phyloP scores from a whole-genome alignment of 2,113 vertebrate species.

The Oreochromis tanganicae region DNA sequence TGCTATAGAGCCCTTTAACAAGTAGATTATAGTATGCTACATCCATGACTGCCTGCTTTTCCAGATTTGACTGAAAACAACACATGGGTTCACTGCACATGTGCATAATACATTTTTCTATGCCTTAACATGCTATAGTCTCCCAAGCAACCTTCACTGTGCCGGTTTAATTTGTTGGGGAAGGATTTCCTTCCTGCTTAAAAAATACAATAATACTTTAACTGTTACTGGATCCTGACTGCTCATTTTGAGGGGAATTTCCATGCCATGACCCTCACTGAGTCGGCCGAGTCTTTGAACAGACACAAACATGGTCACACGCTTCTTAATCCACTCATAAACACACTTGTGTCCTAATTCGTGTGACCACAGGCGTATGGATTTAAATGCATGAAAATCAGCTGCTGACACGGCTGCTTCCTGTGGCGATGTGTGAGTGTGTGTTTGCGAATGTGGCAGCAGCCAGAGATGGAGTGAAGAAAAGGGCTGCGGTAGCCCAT shows the following conservation, averaged over 20 bases:
- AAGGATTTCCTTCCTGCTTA: background rate
- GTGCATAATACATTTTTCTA: slow-evolving; percentile 17
- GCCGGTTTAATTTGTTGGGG: background rate
- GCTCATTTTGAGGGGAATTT: slow-evolving; percentile 10
- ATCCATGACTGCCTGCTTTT: slow-evolving; percentile 28
- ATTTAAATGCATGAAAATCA: slow-evolving; percentile 48
- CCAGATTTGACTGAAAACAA: slow-evolving; percentile 13
- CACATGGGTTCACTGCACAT: background rate
- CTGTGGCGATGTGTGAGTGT: background rate
- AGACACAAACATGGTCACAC: background rate
- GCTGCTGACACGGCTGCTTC: slow-evolving; percentile 36
- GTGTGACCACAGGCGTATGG: background rate
- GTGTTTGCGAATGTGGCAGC: background rate
- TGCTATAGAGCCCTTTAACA: slow-evolving; percentile 44
- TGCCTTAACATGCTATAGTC: background rate
- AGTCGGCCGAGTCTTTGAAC: background rate
- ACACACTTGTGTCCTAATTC: background rate
- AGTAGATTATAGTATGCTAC: slow-evolving; percentile 34
- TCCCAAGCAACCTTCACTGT: background rate
- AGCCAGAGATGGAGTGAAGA: background rate
- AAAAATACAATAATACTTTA: background rate
- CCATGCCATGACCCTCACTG: background rate
- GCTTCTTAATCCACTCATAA: background rate
- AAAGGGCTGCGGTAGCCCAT: slow-evolving; percentile 24
- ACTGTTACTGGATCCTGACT: background rate